A percentile compares a stretch with the other conserved stretches of the same genome.
Conservation (phyloP, 2,888 invertebrate genomes). For the Leptinotarsa rubiginosa region DNA sequence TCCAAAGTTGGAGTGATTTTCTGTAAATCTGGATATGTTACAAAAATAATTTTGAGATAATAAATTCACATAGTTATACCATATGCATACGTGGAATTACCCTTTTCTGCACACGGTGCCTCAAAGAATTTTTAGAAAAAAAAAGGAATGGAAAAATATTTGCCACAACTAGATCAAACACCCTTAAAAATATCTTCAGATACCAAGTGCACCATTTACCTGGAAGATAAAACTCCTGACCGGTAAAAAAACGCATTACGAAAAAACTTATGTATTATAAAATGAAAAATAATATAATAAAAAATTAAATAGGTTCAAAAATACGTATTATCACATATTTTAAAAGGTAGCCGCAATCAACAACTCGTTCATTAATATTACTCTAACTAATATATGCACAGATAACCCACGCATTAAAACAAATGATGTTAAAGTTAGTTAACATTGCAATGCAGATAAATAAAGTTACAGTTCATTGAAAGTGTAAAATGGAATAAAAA, state of each 20-base stretch:
- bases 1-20: too few relatives aligned
- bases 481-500: slow-evolving; percentile 36
- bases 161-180: neutral
- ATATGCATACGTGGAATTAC: too few relatives aligned
- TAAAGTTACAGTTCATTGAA: slow-evolving; percentile 33
- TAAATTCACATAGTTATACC: too few relatives aligned
- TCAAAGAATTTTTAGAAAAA: too few relatives aligned
- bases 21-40: too few relatives aligned
- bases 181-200: neutral
- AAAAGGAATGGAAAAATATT: neutral
- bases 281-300: slow-evolving; percentile 18
- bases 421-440: slow-evolving; percentile 40
- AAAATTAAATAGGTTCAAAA: slow-evolving; percentile 3
- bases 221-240: neutral
- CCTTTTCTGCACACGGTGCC: too few relatives aligned
- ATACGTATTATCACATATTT: slow-evolving; percentile 40
- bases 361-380: slow-evolving; percentile 24
- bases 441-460: slow-evolving; percentile 32
- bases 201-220: neutral
- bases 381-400: slow-evolving; percentile 30
- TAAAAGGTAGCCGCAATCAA: slow-evolving; percentile 33
- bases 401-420: slow-evolving; percentile 33
- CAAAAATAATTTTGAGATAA: too few relatives aligned
- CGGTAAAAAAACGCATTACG: neutral
- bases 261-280: slow-evolving; percentile 12